Percentiles rank a stretch among this genome's conserved stretches.
These are phyloP conservation scores for Rhingia rostrata DNA, from an alignment of 2,888 invertebrate species.

Conservation along the genomic window DNA sequence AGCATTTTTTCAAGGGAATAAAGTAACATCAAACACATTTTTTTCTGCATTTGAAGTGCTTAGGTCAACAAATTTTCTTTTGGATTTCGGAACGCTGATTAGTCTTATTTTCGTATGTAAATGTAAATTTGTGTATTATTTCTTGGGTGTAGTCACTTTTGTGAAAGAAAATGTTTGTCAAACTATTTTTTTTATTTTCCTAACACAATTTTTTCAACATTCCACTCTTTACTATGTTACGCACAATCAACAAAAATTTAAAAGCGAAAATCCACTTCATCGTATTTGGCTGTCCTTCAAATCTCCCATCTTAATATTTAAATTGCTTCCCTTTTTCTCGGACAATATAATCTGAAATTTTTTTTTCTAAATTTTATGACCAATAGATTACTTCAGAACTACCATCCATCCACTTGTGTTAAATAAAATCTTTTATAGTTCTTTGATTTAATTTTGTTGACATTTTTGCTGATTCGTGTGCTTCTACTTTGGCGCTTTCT, in stretches of 20 bases:
- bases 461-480: conserved; percentile 68
- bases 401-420: conserved; percentile 8
- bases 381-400: conserved; percentile 33
- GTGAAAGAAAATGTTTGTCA: too few species aligned
- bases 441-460: conserved; percentile 71
- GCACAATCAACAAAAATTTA: conserved; percentile 9
- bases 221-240: conserved; percentile 13
- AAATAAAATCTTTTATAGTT: conserved; percentile 68
- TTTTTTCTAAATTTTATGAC: conserved; percentile 42
- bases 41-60: too few species aligned
- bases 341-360: conserved; percentile 59
- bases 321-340: conserved; percentile 20
- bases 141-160: too few species aligned
- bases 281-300: conserved; percentile 28
- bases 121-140: too few species aligned
- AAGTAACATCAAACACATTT: too few species aligned
- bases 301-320: conserved; percentile 51
- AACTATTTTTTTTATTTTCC: neutral
- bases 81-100: too few species aligned
- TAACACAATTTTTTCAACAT: neutral
- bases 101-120: too few species aligned
- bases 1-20: too few species aligned
- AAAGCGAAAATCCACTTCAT: conserved; percentile 23
- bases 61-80: too few species aligned
- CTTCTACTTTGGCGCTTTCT: conserved; percentile 37